phyloP scores from a whole-genome alignment of 1,140 invertebrate species.

The Episyrphus balteatus region DNA sequence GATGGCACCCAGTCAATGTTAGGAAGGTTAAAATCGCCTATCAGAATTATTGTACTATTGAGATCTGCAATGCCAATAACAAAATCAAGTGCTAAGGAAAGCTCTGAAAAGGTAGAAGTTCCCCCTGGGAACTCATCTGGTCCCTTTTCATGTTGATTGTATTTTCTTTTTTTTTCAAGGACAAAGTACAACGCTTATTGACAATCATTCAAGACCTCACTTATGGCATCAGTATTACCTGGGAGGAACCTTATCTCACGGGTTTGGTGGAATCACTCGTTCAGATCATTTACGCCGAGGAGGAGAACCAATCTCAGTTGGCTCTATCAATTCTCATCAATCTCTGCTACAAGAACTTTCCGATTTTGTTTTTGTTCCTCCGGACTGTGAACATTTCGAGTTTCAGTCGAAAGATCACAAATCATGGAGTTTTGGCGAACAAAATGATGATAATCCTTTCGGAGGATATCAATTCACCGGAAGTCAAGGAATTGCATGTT shows the following conservation, averaged over 20 bases:
- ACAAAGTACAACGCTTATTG: constrained; percentile 38
- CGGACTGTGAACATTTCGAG: constrained; percentile 40
- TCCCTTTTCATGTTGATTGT: not conserved
- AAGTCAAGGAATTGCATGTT: constrained; percentile 25
- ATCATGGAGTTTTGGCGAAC: constrained; percentile 39
- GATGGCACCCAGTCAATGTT: no score
- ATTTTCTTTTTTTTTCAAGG: constrained; percentile 4
- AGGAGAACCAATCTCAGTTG: constrained; percentile 36
- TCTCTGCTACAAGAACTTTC: constrained; percentile 47
- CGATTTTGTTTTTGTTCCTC: constrained; percentile 44
- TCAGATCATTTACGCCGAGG: constrained; percentile 24
- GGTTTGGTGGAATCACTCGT: constrained; percentile 40
- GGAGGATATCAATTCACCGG: constrained; percentile 35
- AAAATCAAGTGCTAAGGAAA: no score
- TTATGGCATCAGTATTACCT: constrained; percentile 45
- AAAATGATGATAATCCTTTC: constrained; percentile 47
- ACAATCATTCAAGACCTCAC: constrained; percentile 45
- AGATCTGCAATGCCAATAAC: no score
- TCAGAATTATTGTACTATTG: no score
- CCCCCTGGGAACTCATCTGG: not conserved
- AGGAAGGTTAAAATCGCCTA: no score
- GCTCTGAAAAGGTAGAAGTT: no score
- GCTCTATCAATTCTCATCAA: constrained; percentile 46
- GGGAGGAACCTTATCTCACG: constrained; percentile 45
- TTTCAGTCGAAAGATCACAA: constrained; percentile 34